Base-by-base conservation (phyloP, 2,797 vertebrate genomes). In the Orientallactaga sibirica region DNA sequence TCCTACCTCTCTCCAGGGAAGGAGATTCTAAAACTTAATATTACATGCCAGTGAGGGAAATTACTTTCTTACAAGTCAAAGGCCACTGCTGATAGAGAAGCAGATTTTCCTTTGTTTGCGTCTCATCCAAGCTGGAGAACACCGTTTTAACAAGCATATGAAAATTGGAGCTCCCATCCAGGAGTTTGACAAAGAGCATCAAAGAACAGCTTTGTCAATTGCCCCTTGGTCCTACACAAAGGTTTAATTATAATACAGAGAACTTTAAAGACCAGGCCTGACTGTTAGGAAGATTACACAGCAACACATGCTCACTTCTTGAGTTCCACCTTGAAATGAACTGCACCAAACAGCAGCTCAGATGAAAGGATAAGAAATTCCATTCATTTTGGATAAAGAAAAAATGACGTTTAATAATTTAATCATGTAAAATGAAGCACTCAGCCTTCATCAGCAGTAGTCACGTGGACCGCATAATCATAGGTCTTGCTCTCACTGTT, bases 391-490 rank as follows among this genome's bases (percentile, higher is more conserved):
- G 55, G 41, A 92, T 92, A 95, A 88, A 81, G 77, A 52, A 92
- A 95, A 96, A 88, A 75, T 55, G 24, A 66, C 79, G 55, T 71
- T 97, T 96, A 95, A 96, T 92, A 96, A 95, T 95, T 92, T 94
- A 95, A 96, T 91, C 70, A 95, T 74, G 73, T 86, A 90, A 95
- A 95, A 94, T 68, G 73, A 87, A 92, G 95, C 80, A 73, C 62
- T 96, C 75, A 37, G 5, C 41, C 68, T 85, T 86, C 81, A 85
- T 86, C 66, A 90, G 33, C 33, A 33, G 84, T 55, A 67, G 71
- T 76, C 82, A 33, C 27, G 52, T 6, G 15, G 61, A 86, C 29
- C 20, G 12, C 14, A 27, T 48, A 94, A 88, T 61, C 77, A 67
- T 62, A 5, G 3, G 61, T 88, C 81, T 87, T 41, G 67, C 24